Evolutionary conservation across 2,797 vertebrate species (phyloP), one percentile per base, ranked within the genome.

Genomic region (Rousettus madagascariensis): DNA sequence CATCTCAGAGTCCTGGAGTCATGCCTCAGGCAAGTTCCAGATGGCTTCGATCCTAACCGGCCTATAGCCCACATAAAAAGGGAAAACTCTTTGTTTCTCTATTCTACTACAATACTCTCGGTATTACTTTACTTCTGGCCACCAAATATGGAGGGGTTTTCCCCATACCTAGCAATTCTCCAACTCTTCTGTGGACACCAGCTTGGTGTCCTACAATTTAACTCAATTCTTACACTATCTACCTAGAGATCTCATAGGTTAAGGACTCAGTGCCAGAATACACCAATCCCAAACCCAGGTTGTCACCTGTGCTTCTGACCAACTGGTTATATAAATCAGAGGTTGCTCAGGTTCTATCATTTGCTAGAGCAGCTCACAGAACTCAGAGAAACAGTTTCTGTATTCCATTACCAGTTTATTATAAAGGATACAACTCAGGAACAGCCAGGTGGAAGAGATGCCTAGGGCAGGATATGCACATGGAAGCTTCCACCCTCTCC

Each of bases 401-500:
- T n/a, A 16, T 55, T 79, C 0, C 28, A 46, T 65, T n/a, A 36
- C 26, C n/a, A 72, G 66, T 86, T 86, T 86, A 51, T 66, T 68
- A 66, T n/a, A 77, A 66, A 74, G 20, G 43, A 57, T 24, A 66
- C 53, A 57, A 41, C 22, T 91, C 66, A 66, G 59, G 51, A 91
- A 66, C 57, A 74, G 82, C 49, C 49, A 65, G 46, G 46, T 30
- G 72, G 43, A n/a, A 46, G 26, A 85, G 49, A 38, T n/a, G n/a
- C 36, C 1, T 0, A 8, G 15, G 57, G 10, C 5, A 5, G 16
- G 43, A 65, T 26, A 17, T 19, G 8, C 2, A 16, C 30, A 11
- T 0, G 22, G 46, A 17, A 24, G 46, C 28, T 30, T 33, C 59
- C 5, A 6, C 57, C 46, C 66, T 80, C 36, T n/a, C 24, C 19